Base-by-base conservation (phyloP, 2,113 vertebrate species). In the Rattus rattus region DNA sequence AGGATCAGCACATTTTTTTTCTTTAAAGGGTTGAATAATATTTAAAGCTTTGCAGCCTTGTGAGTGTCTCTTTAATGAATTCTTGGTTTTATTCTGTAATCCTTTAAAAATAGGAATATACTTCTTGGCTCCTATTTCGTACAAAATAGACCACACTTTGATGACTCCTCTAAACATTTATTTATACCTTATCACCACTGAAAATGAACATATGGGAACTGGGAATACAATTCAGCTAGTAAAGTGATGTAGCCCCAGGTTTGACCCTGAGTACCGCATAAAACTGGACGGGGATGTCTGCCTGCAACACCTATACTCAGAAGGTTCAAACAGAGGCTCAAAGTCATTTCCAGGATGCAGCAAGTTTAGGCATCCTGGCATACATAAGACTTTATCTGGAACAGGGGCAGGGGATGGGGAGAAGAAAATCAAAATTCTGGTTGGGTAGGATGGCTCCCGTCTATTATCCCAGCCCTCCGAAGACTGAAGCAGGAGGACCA, bases 71-170 rank as follows among this genome's bases (percentile, higher is more conserved):
- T 94, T 36, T 17, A 67, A 52, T 5, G 52, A 69, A 67, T 49
- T 94, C 26, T 47, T 90, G 49, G 19, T 94, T 96, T 92, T 49
- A 94, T 49, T 86, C 92, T 93, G 72, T 33, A 70, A 59, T 22
- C 19, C 43, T 95, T 92, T 94, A 91, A 95, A 88, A 92, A 63
- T 67, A 28, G 85, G 36, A 67, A 93, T 70, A 77, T 52, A n/a
- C 8, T 88, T 83, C 69, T 81, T 70, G 30, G 67, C 61, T 95
- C 39, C 7, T 9, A 54, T 19, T 36, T 81, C 16, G 36, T 43
- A 73, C 1, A 36, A 94, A 85, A 91, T 5, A 22, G 61, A 19
- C 13, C 17, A 49, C 2, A 73, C 59, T 61, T 76, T 94, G 85
- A 36, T 76, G 63, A 95, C 6, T 3, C 13, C 20, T 92, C 7